Evolutionary conservation across 35 echinoderm and acorn worm species (phyloP).

Genomic region (Lytechinus variegatus): DNA sequence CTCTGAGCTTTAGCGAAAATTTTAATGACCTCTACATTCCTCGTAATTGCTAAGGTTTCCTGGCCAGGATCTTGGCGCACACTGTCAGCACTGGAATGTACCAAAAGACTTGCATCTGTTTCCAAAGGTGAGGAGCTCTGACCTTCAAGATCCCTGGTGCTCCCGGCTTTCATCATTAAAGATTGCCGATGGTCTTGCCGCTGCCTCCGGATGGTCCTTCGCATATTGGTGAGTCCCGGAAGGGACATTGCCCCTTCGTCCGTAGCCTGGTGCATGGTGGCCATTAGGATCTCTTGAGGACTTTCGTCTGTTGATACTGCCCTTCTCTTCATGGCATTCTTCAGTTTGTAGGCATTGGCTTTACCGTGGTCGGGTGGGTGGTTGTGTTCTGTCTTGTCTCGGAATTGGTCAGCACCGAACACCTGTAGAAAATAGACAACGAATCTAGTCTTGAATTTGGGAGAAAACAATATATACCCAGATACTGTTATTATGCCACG

Average conservation of each 20-base stretch:
- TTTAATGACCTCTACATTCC: neutral
- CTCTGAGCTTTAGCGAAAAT: neutral
- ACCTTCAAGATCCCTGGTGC: neutral
- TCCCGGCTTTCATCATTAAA: neutral
- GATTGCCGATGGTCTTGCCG: constrained; percentile 26
- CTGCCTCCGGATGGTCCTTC: constrained; percentile 39
- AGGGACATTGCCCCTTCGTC: constrained; percentile 36
- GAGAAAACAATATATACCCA: too few species aligned
- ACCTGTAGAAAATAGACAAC: neutral
- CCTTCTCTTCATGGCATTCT: constrained; percentile 37
- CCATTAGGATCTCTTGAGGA: constrained; percentile 45
- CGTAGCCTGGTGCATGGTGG: neutral
- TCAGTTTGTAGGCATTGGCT: constrained; percentile 4
- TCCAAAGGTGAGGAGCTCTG: neutral
- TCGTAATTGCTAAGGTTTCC: neutral
- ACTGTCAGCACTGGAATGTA: neutral
- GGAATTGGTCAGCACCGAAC: constrained; percentile 18
- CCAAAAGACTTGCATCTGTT: neutral
- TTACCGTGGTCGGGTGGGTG: constrained; percentile 50
- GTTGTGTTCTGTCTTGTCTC: constrained; percentile 7
- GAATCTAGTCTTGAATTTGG: too few species aligned
- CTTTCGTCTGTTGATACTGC: constrained; percentile 25
- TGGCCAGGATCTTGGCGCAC: neutral
- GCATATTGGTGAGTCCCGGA: constrained; percentile 22
- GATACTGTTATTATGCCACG: too few species aligned